Evolutionary conservation across 2,888 invertebrate genomes (phyloP).

Genomic region (Drymonia ruficornis): DNA sequence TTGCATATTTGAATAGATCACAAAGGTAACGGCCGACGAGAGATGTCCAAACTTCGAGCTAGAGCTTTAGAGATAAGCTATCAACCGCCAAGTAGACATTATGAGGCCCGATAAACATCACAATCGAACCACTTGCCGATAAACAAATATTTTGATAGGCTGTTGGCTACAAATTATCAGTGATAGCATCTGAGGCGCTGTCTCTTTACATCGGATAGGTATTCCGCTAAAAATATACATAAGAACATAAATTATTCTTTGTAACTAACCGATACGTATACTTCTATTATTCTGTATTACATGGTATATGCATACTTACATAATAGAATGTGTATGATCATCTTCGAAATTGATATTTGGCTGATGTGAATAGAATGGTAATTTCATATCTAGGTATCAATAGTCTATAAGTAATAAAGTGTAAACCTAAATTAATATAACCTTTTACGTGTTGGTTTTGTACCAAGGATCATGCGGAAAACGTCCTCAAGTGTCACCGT

Average conservation of each 20-base stretch:
- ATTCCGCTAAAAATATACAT: not conserved
- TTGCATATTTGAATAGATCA: not conserved
- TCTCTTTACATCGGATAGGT: not conserved
- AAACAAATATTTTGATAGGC: conserved; percentile 76
- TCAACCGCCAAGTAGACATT: conserved; percentile 60
- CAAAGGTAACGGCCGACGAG: not conserved
- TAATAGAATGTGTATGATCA: no score
- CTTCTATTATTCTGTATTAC: no score
- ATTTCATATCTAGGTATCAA: not conserved
- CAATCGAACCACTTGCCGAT: conserved; percentile 51
- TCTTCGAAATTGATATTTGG: no score
- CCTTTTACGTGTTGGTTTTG: conserved; percentile 39
- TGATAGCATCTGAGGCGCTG: conserved; percentile 56
- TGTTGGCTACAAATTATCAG: conserved; percentile 65
- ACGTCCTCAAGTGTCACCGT: conserved; percentile 51
- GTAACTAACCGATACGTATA: no score
- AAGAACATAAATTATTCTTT: not conserved
- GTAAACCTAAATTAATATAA: conserved; percentile 39
- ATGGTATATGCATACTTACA: no score
- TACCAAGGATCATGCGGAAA: conserved; percentile 47
- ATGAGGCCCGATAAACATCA: conserved; percentile 66
- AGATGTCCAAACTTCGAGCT: conserved; percentile 4
- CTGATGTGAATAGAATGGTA: not conserved
- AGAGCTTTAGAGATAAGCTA: conserved; percentile 57
- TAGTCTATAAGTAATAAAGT: not conserved